Conservation (phyloP, 2,113 vertebrate species). For the Pterocles burchelli region DNA sequence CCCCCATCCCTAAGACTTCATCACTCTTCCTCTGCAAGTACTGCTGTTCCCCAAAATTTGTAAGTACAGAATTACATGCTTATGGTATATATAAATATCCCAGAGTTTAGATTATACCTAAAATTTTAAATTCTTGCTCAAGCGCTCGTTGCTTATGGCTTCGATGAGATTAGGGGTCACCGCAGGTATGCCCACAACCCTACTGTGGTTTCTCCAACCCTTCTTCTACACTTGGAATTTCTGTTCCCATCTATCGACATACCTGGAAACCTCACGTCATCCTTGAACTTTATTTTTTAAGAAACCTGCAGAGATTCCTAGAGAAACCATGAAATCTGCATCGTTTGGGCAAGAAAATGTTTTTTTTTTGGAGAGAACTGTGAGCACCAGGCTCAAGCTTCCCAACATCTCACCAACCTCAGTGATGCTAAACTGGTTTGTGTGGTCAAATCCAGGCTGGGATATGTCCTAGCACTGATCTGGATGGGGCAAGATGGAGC, state of each 20-base stretch:
- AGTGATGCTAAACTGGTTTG: background rate
- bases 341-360: background rate
- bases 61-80: accelerated
- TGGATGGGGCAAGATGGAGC: background rate
- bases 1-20: accelerated
- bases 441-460: background rate
- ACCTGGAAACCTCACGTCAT: accelerated
- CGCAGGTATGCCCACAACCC: background rate
- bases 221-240: background rate
- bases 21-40: accelerated
- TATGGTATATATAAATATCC: accelerated
- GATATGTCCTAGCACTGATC: background rate
- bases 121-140: background rate
- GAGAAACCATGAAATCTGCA: background rate
- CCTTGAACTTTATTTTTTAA: background rate
- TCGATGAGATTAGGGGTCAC: background rate
- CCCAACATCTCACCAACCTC: background rate
- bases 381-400: accelerated
- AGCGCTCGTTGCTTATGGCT: accelerated
- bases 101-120: accelerated
- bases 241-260: accelerated
- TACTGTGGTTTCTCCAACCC: accelerated
- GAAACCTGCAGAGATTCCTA: background rate
- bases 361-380: background rate
- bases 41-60: accelerated